Base-by-base conservation (phyloP, 2,797 vertebrate species). In the Phoebastria nigripes region DNA sequence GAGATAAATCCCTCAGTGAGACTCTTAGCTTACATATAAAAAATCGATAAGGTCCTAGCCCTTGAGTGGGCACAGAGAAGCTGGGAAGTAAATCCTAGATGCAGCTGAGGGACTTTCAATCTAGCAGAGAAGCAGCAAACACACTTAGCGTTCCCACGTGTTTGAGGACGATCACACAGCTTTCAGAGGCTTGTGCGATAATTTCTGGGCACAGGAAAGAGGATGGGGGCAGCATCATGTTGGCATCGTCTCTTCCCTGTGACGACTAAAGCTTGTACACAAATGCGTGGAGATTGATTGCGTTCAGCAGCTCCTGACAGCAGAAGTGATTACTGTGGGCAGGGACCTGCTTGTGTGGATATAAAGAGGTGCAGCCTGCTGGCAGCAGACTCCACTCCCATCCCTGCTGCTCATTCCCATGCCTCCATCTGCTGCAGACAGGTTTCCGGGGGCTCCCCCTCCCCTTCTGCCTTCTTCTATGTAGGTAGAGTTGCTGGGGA, bases 381-480 rank as follows among this genome's bases (percentile, higher is more conserved):
- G 65, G 85, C 90, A 93, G 35, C 76, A 76, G 52, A 62, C 49
- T 81, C 46, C 2, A 3, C n/a, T 93, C 42, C 81, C 51, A 63
- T 90, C n/a, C 83, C 54, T 0, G 51, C 88, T 97, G 96, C 95
- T 95, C 94, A 94, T 93, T 95, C 82, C 81, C 76, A 86, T 88
- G 83, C 87, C 88, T 96, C 96, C 92, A 94, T 97, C 95, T 96
- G 94, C 83, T 82, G 66, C 65, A 86, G 61, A 42, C 46, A 92
- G 87, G 76, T 96, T 89, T 94, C 62, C 0, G 24, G 73, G 49
- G 47, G 28, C 85, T 79, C 35, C 33, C 49, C 80, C 80, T 74
- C 78, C 72, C 55, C 69, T 87, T 89, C 86, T 93, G 78, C 61
- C 21, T 41, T 31, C 51, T 85, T 16, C 24, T 92, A 1, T 77